Base-by-base conservation (phyloP, 2,888 invertebrate species). In the Melitaea athalia region DNA sequence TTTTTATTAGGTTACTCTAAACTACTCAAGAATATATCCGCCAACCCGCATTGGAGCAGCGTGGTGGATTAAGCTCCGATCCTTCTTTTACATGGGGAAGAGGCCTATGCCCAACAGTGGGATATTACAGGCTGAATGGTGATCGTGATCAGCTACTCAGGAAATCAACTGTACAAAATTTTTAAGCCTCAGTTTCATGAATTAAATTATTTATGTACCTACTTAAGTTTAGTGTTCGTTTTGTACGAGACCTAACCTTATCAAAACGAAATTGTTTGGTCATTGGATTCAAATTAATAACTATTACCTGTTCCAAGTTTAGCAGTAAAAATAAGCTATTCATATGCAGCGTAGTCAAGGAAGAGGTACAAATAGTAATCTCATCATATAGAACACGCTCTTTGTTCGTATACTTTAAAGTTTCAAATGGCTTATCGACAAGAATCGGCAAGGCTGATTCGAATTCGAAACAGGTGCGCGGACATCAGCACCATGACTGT, bases 381-480 rank as follows among this genome's bases (percentile, higher is more conserved):
- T 60, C n/a, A n/a, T 47, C 43, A 55, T 70, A 64, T 62, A 73
- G 66, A 68, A 71, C 61, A 72, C 67, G 59, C 66, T 70, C 76
- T 74, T 64, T 62, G 61, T 63, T 45, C 68, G 67, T 43, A 68
- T 64, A 71, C 67, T 55, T 68, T 63, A 79, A 72, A 75, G 79
- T 79, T 76, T 72, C 79, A 75, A 76, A 76, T 79, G 68, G 77
- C 70, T 73, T 76, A 75, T 63, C 69, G 70, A 53, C 65, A 49
- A 72, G 68, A 71, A 70, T 74, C 71, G 71, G 76, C 76, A 70
- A 75, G 72, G 72, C 75, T 77, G 69, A 75, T 81, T 80, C 75
- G 75, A 77, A 81, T 79, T 78, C 81, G 69, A 72, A 75, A 75
- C 82, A 81, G 79, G 80, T 79, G 74, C 76, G 61, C 72, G 72